phyloP scores from a whole-genome alignment of 2,113 vertebrate species.

The Leucopsar rothschildi region DNA sequence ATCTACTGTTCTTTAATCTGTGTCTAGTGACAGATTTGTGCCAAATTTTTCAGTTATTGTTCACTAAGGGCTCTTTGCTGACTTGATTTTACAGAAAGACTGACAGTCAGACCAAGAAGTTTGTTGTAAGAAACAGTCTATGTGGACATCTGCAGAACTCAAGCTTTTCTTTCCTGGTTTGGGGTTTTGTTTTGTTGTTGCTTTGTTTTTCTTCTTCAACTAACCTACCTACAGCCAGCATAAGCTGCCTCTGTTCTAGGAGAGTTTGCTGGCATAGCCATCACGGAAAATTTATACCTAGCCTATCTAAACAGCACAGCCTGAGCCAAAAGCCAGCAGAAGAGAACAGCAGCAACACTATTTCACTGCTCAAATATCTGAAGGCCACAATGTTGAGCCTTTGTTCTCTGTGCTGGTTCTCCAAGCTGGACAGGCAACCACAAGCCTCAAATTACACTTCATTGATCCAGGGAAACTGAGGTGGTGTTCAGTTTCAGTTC shows the following conservation, averaged over 20 bases:
- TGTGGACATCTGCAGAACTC: neutral
- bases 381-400: neutral
- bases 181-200: neutral
- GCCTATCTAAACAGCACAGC: neutral
- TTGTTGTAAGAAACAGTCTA: neutral
- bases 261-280: neutral
- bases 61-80: neutral
- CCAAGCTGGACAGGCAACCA: neutral
- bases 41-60: neutral
- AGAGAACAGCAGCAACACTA: neutral
- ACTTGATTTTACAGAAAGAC: neutral
- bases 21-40: neutral
- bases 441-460: constrained; percentile 22
- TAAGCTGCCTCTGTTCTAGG: neutral
- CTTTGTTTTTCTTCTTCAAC: neutral
- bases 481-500: neutral
- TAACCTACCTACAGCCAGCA: neutral
- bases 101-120: neutral
- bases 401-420: neutral
- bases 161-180: neutral
- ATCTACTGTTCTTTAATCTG: neutral
- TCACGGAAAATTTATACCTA: neutral
- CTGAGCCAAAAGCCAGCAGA: neutral
- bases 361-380: neutral
- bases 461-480: neutral